Evolutionary conservation across 2,797 vertebrate genomes (phyloP).

Genomic region (Cossypha caffra): DNA sequence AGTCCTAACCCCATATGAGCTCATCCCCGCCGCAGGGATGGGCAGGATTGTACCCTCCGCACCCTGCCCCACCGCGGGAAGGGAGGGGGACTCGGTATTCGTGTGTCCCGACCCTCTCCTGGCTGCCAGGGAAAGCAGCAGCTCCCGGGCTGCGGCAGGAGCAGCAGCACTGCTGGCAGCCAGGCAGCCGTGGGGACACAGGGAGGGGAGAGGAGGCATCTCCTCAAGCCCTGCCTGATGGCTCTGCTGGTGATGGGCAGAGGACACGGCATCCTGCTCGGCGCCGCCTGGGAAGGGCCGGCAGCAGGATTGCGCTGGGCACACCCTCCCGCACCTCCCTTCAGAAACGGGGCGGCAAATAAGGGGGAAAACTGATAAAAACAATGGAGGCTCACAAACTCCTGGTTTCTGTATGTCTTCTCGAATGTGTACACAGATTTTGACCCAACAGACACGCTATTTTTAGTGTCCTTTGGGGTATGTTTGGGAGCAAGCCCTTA

Average conservation of each 20-base stretch:
- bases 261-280: background rate
- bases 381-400: background rate
- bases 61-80: accelerated
- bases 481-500: conserved; percentile 84
- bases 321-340: background rate
- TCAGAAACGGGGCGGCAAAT: background rate
- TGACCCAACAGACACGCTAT: conserved; percentile 80
- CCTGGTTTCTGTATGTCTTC: conserved; percentile 72
- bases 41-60: background rate
- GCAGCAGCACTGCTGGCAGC: background rate
- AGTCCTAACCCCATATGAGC: accelerated
- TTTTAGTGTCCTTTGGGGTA: conserved; percentile 88
- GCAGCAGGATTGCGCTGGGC: accelerated
- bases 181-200: background rate
- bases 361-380: accelerated
- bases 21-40: background rate
- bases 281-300: background rate
- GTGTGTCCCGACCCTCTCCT: accelerated
- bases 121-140: background rate
- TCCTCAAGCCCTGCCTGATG: accelerated
- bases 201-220: background rate
- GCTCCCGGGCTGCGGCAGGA: background rate
- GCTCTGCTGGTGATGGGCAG: background rate
- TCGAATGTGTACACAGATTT: conserved; percentile 73
- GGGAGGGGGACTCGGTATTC: accelerated